Base-by-base conservation (phyloP, 1,140 invertebrate species). In the Olivierus martensii region DNA sequence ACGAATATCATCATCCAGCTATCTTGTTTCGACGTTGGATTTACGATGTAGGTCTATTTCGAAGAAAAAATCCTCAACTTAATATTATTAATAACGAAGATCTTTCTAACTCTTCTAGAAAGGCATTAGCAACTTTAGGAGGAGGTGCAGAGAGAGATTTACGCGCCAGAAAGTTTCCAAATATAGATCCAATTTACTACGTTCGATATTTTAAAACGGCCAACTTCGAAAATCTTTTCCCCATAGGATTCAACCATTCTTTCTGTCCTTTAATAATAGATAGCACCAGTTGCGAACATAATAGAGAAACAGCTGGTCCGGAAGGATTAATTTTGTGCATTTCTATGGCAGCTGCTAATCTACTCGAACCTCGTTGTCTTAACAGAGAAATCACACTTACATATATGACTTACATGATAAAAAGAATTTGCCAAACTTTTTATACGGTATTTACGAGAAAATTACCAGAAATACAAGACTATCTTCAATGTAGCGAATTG, bases 101-200 rank as follows among this genome's bases (percentile, higher is more conserved):
- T 12, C 38, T 55, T 7, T 42, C 19, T 15, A n/a, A 37, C 18
- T 18, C 43, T 43, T 21, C 19, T 7, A 46, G 51, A 4, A 12
- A 21, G 14, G 15, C 52, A 18, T n/a, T 56, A 22, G 39, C 36
- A 15, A 4, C 14, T n/a, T 36, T 56, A 10, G 47, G 55, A 2
- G 50, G 52, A 41, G 55, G 50, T 35, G 14, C 36, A n/a, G 55
- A 52, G 15, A 14, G 55, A 21, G 55, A 56, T 45, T 46, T 56
- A 3, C 35, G 51, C 2, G 3, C 44, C 5, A 49, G 50, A 41
- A 52, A 52, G 18, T 49, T 51, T 22, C 51, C 55, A 6, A 38
- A 34, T 21, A 51, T 50, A 38, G 39, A 51, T 21, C 34, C 37
- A 19, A 48, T 22, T 19, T 56, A 48, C 15, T 56, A 56, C 17